A percentile compares a stretch with the other conserved stretches of the same genome.
phyloP scores from a whole-genome alignment of 2,797 vertebrate species.

The Xerus rutilus region DNA sequence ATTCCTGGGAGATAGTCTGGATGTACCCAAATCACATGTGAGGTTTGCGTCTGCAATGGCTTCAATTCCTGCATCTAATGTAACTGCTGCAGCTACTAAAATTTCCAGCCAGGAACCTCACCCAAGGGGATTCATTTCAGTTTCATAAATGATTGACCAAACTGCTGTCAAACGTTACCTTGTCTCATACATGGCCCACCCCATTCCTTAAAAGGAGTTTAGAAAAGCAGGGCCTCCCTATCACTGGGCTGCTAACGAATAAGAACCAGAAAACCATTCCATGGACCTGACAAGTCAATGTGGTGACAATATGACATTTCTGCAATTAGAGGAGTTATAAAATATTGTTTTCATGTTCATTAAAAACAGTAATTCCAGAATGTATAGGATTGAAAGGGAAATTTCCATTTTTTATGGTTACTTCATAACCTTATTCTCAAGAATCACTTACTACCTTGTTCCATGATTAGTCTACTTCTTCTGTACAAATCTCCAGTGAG shows the following conservation, averaged over 20 bases:
- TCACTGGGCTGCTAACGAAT: not conserved
- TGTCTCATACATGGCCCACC: not conserved
- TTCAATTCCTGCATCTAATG: not conserved
- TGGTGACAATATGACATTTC: not conserved
- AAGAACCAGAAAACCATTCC: not conserved
- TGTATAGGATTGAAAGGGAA: not conserved
- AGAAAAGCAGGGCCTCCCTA: not conserved
- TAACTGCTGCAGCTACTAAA: not conserved
- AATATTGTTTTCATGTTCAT: not conserved
- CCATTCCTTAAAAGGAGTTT: conserved; percentile 33
- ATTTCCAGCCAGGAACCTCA: not conserved
- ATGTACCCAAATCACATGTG: not conserved
- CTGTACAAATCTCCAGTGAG: not conserved
- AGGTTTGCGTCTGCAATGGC: not conserved
- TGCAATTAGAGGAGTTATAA: not conserved
- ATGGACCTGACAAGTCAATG: not conserved
- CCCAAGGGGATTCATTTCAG: not conserved
- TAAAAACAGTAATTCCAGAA: conserved; percentile 33
- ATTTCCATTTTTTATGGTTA: not conserved
- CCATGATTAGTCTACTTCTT: not conserved
- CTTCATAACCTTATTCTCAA: not conserved
- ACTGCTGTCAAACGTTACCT: not conserved
- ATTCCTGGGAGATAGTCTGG: not conserved
- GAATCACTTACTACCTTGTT: not conserved
- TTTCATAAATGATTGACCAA: conserved; percentile 58